Conservation (phyloP, 2,888 invertebrate species). For the Tortrix viridana region DNA sequence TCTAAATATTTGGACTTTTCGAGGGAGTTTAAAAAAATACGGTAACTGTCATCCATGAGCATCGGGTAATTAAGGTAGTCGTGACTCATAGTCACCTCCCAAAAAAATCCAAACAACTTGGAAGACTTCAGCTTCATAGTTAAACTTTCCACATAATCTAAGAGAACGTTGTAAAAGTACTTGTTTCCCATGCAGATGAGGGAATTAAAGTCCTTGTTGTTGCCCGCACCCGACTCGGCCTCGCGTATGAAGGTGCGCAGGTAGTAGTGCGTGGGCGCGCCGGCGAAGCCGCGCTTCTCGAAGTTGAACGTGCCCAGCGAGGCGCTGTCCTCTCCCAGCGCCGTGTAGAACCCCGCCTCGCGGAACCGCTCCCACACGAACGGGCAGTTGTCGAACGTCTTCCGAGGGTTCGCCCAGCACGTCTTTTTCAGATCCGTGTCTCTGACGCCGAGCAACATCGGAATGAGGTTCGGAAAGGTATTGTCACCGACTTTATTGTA, state of each 20-base stretch:
- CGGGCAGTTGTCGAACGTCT: constrained; percentile 90
- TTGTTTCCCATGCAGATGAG: constrained; percentile 88
- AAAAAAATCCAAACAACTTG: constrained; percentile 92
- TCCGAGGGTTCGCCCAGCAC: constrained; percentile 85
- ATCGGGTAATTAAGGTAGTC: constrained; percentile 92
- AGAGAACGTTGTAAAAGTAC: constrained; percentile 87
- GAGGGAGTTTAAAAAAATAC: constrained; percentile 83
- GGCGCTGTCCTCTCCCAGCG: constrained; percentile 93
- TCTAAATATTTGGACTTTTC: constrained; percentile 83
- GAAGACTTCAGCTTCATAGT: constrained; percentile 82
- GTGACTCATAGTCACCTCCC: constrained; percentile 93
- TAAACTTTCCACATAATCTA: constrained; percentile 88
- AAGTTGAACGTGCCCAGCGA: constrained; percentile 92
- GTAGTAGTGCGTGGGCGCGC: constrained; percentile 94
- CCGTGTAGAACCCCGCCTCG: constrained; percentile 89
- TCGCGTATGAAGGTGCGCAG: constrained; percentile 89
- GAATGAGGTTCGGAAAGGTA: constrained; percentile 95
- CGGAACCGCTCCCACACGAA: constrained; percentile 94
- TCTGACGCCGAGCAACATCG: constrained; percentile 89
- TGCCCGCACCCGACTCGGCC: constrained; percentile 87
- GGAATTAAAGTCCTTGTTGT: constrained; percentile 86
- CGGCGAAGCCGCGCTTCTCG: constrained; percentile 88
- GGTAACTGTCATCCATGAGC: constrained; percentile 87
- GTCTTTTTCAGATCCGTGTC: constrained; percentile 85
- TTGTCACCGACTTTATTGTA: constrained; percentile 98